Conservation (phyloP, 30 jellyfish, hydroid and myxozoan genomes). For the Cassiopea andromeda region DNA sequence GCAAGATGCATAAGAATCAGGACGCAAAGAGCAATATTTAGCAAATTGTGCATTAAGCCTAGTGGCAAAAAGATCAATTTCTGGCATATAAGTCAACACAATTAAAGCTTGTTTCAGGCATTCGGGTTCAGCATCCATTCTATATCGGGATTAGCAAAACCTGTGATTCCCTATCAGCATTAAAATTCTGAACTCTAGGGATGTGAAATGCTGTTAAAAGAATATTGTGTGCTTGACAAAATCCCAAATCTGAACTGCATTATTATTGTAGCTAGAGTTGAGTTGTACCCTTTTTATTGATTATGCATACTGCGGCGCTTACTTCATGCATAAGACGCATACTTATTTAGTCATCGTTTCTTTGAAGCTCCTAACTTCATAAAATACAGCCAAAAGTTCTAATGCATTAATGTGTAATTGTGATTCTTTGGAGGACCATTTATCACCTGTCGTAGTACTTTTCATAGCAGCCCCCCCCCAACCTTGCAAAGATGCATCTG, state of each 20-base stretch:
- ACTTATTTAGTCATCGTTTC: not conserved
- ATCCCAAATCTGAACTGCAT: constrained; percentile 32
- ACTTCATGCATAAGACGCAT: constrained; percentile 33
- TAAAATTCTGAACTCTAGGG: not conserved
- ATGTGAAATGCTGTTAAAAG: constrained; percentile 46
- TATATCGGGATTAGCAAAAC: not conserved
- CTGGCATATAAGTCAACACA: not conserved
- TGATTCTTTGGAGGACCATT: constrained; percentile 38
- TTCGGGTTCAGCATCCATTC: not conserved
- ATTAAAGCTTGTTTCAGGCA: not conserved
- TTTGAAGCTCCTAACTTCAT: constrained; percentile 27
- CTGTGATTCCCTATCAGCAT: not conserved
- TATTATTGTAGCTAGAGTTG: constrained; percentile 20
- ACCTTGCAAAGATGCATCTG: constrained; percentile 43
- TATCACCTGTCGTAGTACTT: constrained; percentile 8
- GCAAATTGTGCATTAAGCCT: constrained; percentile 10
- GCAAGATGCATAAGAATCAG: constrained; percentile 1
- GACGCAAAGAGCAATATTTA: constrained; percentile 6
- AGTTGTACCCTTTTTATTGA: constrained; percentile 45
- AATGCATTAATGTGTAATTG: constrained; percentile 18
- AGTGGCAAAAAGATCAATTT: constrained; percentile 8
- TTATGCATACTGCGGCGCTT: constrained; percentile 52
- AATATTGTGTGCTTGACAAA: constrained; percentile 28
- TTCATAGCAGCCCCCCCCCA: constrained; percentile 55
- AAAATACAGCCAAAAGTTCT: not conserved